Evolutionary conservation across 2,888 invertebrate genomes (phyloP).

Genomic region (Mallateleia sp.): DNA sequence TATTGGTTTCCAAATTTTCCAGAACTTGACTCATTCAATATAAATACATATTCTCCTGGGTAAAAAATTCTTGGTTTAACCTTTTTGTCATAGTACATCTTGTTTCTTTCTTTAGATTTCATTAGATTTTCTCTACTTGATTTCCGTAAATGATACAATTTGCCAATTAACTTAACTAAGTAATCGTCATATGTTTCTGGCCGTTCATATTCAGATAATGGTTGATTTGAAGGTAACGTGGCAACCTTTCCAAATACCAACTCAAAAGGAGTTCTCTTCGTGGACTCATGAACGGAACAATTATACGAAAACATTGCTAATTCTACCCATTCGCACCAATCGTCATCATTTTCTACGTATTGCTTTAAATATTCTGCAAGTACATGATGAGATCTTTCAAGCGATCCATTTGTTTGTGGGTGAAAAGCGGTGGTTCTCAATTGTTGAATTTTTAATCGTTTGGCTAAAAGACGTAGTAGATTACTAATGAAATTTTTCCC

Average conservation of each 20-base stretch:
- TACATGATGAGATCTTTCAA: constrained; percentile 17
- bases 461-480: not conserved
- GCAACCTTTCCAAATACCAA: constrained; percentile 14
- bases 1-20: constrained; percentile 19
- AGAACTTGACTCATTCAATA: constrained; percentile 16
- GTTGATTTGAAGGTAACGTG: not conserved
- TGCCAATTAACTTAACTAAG: not conserved
- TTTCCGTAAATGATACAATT: not conserved
- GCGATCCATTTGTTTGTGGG: constrained; percentile 11
- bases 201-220: not conserved
- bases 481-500: constrained; percentile 8
- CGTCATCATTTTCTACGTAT: not conserved
- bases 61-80: constrained; percentile 13
- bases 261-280: constrained; percentile 13
- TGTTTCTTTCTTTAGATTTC: constrained; percentile 4
- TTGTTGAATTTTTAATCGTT: constrained; percentile 25
- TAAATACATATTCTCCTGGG: constrained; percentile 19
- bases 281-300: not conserved
- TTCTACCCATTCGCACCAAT: constrained; percentile 18
- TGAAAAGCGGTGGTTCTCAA: constrained; percentile 23
- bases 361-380: constrained; percentile 5
- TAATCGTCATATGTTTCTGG: constrained; percentile 45
- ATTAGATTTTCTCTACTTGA: constrained; percentile 8
- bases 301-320: constrained; percentile 13
- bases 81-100: constrained; percentile 4